Evolutionary conservation across 2,797 vertebrate species (phyloP).

Genomic region (Mastacembelus armatus): DNA sequence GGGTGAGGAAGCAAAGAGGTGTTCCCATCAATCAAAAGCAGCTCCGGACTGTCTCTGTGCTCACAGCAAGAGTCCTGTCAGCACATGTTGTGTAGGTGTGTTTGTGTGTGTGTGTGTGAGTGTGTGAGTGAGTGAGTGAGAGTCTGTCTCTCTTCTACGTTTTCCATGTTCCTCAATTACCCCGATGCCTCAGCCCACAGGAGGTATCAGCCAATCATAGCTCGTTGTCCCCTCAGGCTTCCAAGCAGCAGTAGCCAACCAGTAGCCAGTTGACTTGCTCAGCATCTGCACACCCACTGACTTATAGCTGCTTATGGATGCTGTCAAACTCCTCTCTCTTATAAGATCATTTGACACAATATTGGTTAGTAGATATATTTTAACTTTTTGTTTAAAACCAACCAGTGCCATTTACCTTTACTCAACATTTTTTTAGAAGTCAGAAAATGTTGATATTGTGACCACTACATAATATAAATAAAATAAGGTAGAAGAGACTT

Average conservation of each 20-base stretch:
- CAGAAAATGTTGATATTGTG: constrained; percentile 6
- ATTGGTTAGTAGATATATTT: constrained; percentile 9
- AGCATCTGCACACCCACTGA: constrained; percentile 20
- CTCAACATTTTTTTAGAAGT: too few relatives aligned
- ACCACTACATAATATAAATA: constrained; percentile 23
- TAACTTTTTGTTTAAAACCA: constrained; percentile 32
- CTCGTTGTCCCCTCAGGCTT: constrained; percentile 14
- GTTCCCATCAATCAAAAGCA: constrained; percentile 74
- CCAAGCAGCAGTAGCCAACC: constrained; percentile 12
- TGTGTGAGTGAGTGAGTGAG: constrained; percentile 29
- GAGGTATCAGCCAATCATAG: constrained; percentile 44
- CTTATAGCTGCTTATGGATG: constrained; percentile 38
- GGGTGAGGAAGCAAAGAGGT: constrained; percentile 28
- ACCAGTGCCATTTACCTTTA: neutral
- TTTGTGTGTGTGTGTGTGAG: constrained; percentile 12
- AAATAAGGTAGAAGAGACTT: too few relatives aligned
- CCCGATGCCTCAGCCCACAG: constrained; percentile 24
- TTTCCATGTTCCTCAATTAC: constrained; percentile 63
- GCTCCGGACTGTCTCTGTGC: constrained; percentile 61
- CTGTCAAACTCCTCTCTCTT: constrained; percentile 26
- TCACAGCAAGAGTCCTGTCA: constrained; percentile 49
- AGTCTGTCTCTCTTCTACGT: constrained; percentile 33
- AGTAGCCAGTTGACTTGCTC: constrained; percentile 3
- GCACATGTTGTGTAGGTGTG: constrained; percentile 42
- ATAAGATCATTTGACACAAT: constrained; percentile 19